A percentile compares a stretch with the other conserved stretches of the same genome.
These are phyloP conservation scores for Trichosurus vulpecula DNA, from an alignment of 2,797 vertebrate species.

Conservation along the genomic window DNA sequence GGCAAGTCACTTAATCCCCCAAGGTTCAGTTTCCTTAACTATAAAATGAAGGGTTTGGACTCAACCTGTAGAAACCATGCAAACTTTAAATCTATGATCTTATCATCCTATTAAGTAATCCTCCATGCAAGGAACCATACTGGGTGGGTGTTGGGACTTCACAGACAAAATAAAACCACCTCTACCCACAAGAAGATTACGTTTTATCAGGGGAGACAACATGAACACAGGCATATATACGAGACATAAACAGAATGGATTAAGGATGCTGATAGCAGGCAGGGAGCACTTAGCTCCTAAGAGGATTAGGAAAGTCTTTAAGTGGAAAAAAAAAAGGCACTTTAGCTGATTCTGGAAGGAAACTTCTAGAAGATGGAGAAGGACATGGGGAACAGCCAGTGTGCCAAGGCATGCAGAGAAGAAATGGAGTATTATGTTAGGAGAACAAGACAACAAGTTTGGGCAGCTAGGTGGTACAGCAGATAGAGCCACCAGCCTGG, in stretches of 20 bases:
- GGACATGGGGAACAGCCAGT: neutral
- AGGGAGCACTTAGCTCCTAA: neutral
- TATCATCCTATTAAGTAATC: neutral
- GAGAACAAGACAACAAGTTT: neutral
- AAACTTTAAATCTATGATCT: neutral
- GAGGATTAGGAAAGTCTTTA: neutral
- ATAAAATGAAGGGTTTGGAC: neutral
- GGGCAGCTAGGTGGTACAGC: neutral
- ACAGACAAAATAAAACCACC: neutral
- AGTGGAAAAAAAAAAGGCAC: neutral
- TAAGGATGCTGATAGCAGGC: neutral
- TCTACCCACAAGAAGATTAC: neutral
- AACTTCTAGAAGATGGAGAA: neutral
- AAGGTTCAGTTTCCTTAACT: neutral
- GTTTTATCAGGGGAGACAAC: neutral
- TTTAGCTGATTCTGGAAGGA: neutral
- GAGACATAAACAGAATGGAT: neutral
- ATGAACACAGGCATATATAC: neutral
- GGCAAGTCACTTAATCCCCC: neutral
- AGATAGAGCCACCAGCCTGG: neutral
- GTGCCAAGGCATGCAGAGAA: neutral
- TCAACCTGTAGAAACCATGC: neutral
- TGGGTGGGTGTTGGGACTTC: neutral
- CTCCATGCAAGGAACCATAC: neutral
- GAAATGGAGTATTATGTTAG: neutral